These are phyloP conservation scores for Lytechinus variegatus DNA, from an alignment of 35 echinoderm and acorn worm genomes.

Conservation along the genomic window DNA sequence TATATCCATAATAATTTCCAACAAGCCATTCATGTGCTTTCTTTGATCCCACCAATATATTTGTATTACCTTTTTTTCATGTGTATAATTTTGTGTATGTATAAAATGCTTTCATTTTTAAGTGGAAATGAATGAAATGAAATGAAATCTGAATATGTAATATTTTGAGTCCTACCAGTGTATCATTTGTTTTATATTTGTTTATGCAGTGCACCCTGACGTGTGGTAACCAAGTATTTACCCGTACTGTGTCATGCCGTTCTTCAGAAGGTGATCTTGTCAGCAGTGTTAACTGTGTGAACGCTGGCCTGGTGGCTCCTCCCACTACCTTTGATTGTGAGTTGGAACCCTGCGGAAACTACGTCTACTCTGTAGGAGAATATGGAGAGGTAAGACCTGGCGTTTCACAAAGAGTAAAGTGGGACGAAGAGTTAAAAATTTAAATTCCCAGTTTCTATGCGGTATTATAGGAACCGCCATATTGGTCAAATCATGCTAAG, in stretches of 20 bases:
- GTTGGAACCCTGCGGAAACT: not conserved
- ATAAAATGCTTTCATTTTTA: not conserved
- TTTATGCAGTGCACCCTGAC: not conserved
- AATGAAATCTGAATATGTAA: too few relatives aligned
- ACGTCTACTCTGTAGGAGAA: not conserved
- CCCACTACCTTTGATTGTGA: not conserved
- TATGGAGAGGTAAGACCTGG: not conserved
- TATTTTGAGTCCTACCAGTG: too few relatives aligned
- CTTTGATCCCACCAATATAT: too few relatives aligned
- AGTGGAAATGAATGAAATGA: too few relatives aligned
- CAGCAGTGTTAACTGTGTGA: not conserved
- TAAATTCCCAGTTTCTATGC: too few relatives aligned
- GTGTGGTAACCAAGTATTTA: not conserved
- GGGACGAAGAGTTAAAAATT: too few relatives aligned
- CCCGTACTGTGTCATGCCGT: not conserved
- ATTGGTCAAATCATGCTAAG: too few relatives aligned
- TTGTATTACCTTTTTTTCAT: too few relatives aligned
- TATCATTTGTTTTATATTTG: not conserved
- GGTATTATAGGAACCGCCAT: too few relatives aligned
- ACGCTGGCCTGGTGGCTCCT: not conserved
- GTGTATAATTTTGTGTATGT: not conserved
- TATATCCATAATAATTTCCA: too few relatives aligned
- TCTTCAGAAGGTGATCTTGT: not conserved
- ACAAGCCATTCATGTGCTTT: too few relatives aligned
- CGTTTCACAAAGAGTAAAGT: too few relatives aligned